Evolutionary conservation across 2,113 vertebrate genomes (phyloP).

Genomic region (Centrocercus urophasianus): DNA sequence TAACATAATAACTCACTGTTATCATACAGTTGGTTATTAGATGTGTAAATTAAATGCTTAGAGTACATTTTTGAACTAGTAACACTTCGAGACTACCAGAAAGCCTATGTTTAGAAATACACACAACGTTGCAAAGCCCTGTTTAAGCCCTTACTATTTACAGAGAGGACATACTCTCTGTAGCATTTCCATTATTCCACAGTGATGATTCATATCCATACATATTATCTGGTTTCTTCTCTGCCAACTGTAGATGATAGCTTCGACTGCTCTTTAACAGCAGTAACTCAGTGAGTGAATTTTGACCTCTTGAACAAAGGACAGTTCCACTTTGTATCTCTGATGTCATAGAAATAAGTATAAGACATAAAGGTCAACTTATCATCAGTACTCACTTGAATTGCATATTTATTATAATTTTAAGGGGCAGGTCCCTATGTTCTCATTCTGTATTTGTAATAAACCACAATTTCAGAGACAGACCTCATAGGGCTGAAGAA

Average conservation of each 20-base stretch:
- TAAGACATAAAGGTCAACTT: neutral
- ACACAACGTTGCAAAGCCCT: neutral
- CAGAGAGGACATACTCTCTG: neutral
- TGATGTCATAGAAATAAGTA: neutral
- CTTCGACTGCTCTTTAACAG: neutral
- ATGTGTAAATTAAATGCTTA: neutral
- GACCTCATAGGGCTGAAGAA: neutral
- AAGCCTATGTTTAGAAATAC: neutral
- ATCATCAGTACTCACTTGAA: neutral
- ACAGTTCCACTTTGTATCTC: neutral
- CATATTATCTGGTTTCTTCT: neutral
- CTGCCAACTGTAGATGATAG: neutral
- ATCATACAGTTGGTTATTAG: neutral
- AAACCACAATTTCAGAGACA: neutral
- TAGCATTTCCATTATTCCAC: neutral
- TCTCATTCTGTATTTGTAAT: neutral
- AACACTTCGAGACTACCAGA: neutral
- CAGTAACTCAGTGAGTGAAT: neutral
- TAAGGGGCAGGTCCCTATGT: neutral
- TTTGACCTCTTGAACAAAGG: neutral
- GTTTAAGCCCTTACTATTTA: neutral
- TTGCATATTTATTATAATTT: neutral
- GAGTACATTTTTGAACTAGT: rapidly evolving
- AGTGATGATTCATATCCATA: neutral
- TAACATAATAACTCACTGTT: rapidly evolving